Percentiles rank a stretch among this genome's conserved stretches.
Evolutionary conservation across 2,888 invertebrate species (phyloP).

Genomic region (Diadromus collaris): DNA sequence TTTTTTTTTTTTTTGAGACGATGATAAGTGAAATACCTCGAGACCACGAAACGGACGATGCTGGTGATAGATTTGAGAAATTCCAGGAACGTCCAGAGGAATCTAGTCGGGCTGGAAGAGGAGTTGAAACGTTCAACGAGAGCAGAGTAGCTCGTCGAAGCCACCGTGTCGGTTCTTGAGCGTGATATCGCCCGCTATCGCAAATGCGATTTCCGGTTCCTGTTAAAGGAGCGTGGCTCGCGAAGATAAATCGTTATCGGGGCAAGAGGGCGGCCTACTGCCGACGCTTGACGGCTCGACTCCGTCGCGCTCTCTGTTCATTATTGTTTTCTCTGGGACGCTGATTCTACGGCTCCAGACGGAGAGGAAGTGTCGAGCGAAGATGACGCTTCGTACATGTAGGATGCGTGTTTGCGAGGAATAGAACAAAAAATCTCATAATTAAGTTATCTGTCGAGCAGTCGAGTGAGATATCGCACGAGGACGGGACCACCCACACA

Average conservation of each 20-base stretch:
- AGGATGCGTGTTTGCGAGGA: constrained; percentile 20
- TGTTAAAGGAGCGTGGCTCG: constrained; percentile 75
- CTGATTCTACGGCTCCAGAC: constrained; percentile 43
- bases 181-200: constrained; percentile 68
- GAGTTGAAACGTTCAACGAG: background rate
- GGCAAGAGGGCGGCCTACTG: constrained; percentile 57
- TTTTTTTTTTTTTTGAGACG: background rate
- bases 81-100: constrained; percentile 23
- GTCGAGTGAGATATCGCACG: constrained; percentile 1
- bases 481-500: background rate
- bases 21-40: background rate
- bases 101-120: background rate
- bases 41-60: background rate
- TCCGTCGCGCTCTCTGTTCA: constrained; percentile 46
- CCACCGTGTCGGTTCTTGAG: constrained; percentile 68
- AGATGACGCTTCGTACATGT: constrained; percentile 44
- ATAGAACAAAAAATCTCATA: constrained; percentile 30
- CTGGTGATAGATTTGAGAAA: constrained; percentile 7
- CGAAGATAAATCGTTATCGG: constrained; percentile 76
- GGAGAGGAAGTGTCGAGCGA: constrained; percentile 47
- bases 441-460: constrained; percentile 23
- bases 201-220: constrained; percentile 77
- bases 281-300: constrained; percentile 53
- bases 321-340: constrained; percentile 49
- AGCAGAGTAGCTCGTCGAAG: constrained; percentile 16